These are phyloP conservation scores for Chironomus striatipennis DNA, from an alignment of 1,140 invertebrate species.

Conservation along the genomic window DNA sequence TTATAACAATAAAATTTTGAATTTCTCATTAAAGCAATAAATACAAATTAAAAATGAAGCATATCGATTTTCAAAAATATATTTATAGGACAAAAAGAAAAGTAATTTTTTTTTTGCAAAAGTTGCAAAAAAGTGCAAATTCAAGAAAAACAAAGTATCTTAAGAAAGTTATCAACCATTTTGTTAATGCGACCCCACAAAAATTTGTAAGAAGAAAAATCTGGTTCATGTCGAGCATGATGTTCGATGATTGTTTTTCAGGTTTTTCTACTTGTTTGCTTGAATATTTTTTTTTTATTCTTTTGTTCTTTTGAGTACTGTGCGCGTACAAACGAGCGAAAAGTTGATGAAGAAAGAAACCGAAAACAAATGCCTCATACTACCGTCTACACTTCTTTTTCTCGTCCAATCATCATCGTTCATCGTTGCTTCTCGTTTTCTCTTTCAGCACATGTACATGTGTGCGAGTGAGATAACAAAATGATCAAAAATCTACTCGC, in stretches of 20 bases:
- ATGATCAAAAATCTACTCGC: not conserved
- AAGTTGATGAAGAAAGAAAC: not conserved
- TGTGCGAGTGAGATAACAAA: not conserved
- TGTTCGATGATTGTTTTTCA: not conserved
- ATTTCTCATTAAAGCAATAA: no score
- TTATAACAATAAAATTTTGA: no score
- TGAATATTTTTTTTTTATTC: not conserved
- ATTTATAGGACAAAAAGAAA: not conserved
- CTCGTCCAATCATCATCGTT: conserved; percentile 15
- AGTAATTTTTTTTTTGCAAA: not conserved
- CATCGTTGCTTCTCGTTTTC: not conserved
- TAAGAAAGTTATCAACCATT: conserved; percentile 14
- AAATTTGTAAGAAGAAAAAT: not conserved
- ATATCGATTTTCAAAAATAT: not conserved
- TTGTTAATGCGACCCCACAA: not conserved
- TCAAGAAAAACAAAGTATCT: not conserved
- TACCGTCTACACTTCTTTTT: not conserved
- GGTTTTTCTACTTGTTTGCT: not conserved
- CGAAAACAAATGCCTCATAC: not conserved
- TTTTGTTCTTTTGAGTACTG: not conserved
- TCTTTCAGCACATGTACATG: not conserved
- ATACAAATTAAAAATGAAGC: no score
- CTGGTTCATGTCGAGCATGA: conserved; percentile 11
- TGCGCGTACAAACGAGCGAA: not conserved
- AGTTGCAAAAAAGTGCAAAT: not conserved